phyloP scores from a whole-genome alignment of 2,797 vertebrate species.

The Yasuhikotakia modesta region DNA sequence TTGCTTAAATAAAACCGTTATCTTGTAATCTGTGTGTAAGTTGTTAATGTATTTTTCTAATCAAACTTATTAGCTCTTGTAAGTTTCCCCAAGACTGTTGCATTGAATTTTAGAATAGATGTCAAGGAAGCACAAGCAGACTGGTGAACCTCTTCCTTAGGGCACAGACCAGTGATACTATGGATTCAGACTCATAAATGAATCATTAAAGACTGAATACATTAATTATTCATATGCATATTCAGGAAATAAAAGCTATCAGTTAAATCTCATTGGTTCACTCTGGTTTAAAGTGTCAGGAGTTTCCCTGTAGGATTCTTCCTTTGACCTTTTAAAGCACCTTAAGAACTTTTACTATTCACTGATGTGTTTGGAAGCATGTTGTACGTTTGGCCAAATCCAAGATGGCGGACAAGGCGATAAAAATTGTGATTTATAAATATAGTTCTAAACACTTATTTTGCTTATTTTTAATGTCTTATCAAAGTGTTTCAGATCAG shows the following conservation, averaged over 20 bases:
- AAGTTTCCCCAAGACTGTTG: slow-evolving; percentile 8
- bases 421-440: no score
- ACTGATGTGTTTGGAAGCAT: background rate
- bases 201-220: slow-evolving; percentile 57
- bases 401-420: background rate
- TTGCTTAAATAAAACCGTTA: background rate
- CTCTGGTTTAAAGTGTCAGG: slow-evolving; percentile 42
- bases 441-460: no score
- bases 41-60: background rate
- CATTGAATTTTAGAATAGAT: slow-evolving; percentile 24
- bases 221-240: slow-evolving; percentile 60
- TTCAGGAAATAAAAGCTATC: slow-evolving; percentile 40
- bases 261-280: slow-evolving; percentile 27
- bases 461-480: no score
- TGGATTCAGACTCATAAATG: slow-evolving; percentile 57
- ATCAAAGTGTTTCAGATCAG: background rate
- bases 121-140: slow-evolving; percentile 13
- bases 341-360: background rate
- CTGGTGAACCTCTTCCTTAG: slow-evolving; percentile 26
- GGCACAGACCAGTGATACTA: slow-evolving; percentile 50
- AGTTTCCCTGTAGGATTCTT: background rate
- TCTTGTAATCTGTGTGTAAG: background rate
- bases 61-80: background rate
- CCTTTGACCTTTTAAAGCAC: background rate
- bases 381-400: background rate